phyloP scores from a whole-genome alignment of 2,797 vertebrate genomes.

The Spondyliosoma cantharus region DNA sequence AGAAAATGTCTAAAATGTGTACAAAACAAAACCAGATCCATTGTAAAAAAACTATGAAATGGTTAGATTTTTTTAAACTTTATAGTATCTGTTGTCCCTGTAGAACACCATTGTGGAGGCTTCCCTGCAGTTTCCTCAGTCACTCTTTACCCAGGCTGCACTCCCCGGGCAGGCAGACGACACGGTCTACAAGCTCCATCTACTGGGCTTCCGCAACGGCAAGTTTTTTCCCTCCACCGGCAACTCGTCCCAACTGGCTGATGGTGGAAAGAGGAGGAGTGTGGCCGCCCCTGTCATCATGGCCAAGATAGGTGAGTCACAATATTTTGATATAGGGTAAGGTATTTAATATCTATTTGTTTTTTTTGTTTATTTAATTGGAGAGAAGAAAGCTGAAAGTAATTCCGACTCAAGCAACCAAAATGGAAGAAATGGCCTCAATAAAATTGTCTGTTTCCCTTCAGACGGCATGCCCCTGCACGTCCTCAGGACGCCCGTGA shows the following conservation, averaged over 20 bases:
- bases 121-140: slow-evolving; percentile 93
- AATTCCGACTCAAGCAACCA: background rate
- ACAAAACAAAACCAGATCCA: background rate
- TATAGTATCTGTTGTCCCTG: background rate
- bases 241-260: slow-evolving; percentile 90
- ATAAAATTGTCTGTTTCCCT: background rate
- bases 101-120: slow-evolving; percentile 95
- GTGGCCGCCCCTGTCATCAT: slow-evolving; percentile 96
- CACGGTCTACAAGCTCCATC: slow-evolving; percentile 90
- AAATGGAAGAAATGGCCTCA: background rate
- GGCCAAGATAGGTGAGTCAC: slow-evolving; percentile 90
- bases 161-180: slow-evolving; percentile 86
- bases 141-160: slow-evolving; percentile 87
- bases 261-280: slow-evolving; percentile 89
- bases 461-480: slow-evolving; percentile 87
- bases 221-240: slow-evolving; percentile 95
- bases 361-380: background rate
- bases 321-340: background rate
- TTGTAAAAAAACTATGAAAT: background rate
- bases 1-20: background rate
- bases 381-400: background rate
- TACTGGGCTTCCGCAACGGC: slow-evolving; percentile 96
- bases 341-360: background rate
- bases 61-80: background rate
- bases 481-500: slow-evolving; percentile 86